Percentiles rank a stretch among this genome's conserved stretches.
phyloP scores from a whole-genome alignment of 1,140 invertebrate species.

The Drosophila sproati region DNA sequence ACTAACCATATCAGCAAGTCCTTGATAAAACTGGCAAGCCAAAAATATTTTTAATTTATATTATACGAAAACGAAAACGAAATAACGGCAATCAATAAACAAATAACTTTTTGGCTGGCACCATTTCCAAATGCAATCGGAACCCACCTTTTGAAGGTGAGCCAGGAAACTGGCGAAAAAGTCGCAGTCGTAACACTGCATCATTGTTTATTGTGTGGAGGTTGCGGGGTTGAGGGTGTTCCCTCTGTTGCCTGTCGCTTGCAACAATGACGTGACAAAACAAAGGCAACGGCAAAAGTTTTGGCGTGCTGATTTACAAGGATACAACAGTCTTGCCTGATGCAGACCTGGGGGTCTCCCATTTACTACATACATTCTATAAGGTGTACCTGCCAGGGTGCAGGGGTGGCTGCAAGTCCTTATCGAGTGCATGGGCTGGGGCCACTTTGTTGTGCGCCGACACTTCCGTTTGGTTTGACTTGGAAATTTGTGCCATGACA shows the following conservation, averaged over 20 bases:
- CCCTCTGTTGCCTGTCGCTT: slow-evolving; percentile 11
- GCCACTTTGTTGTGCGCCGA: slow-evolving; percentile 57
- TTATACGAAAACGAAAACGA: slow-evolving; percentile 40
- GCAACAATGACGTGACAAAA: slow-evolving; percentile 56
- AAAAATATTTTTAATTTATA: slow-evolving; percentile 37
- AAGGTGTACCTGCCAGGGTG: slow-evolving; percentile 3
- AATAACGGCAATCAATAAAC: slow-evolving; percentile 53
- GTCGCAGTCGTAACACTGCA: slow-evolving; percentile 21
- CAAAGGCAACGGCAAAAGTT: slow-evolving; percentile 44
- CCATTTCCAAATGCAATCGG: slow-evolving; percentile 44
- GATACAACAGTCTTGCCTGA: slow-evolving; percentile 51
- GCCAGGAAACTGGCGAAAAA: slow-evolving; percentile 29
- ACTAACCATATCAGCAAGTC: slow-evolving; percentile 37
- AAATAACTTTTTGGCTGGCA: slow-evolving; percentile 51
- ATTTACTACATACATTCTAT: slow-evolving; percentile 26
- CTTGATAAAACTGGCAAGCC: slow-evolving; percentile 28
- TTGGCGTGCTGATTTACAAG: slow-evolving; percentile 53
- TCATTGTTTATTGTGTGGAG: slow-evolving; percentile 10
- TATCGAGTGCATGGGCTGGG: slow-evolving; percentile 30
- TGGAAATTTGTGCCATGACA: slow-evolving; percentile 57
- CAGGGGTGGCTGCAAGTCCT: background rate
- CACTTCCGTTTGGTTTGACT: slow-evolving; percentile 54
- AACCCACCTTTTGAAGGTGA: slow-evolving; percentile 23
- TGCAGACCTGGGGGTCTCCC: slow-evolving; percentile 9
- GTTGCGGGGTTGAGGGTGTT: background rate